Conservation (phyloP, 2,888 invertebrate genomes). For the Muschampia plurimacula region DNA sequence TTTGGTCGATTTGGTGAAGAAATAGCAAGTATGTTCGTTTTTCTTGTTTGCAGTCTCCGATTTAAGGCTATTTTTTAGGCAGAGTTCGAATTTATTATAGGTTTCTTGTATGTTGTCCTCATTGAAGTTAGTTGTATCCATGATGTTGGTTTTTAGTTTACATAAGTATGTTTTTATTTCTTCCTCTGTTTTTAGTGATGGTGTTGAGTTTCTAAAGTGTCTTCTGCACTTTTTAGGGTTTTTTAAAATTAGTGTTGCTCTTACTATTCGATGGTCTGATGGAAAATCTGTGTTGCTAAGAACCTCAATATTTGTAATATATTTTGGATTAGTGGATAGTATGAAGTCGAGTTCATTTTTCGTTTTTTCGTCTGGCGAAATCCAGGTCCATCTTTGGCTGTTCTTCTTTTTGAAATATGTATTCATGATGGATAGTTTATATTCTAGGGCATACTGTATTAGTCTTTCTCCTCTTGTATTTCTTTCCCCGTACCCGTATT, state of each 20-base stretch:
- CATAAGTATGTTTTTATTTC: no score
- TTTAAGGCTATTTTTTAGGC: no score
- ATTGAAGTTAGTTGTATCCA: no score
- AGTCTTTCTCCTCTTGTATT: slow-evolving; percentile 37
- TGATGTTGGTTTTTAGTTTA: no score
- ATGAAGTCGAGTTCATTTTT: slow-evolving; percentile 42
- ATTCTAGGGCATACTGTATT: slow-evolving; percentile 43
- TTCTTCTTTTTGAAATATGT: slow-evolving; percentile 39
- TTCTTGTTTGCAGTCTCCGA: no score
- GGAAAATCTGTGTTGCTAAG: neutral
- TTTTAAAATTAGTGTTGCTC: neutral
- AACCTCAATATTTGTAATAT: neutral
- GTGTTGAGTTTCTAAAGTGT: neutral
- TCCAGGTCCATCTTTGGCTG: slow-evolving; percentile 42
- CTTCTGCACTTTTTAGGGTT: neutral
- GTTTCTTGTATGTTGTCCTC: no score
- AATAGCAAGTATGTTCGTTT: no score
- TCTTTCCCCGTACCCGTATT: slow-evolving; percentile 35
- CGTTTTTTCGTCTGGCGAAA: slow-evolving; percentile 30
- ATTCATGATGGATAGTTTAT: slow-evolving; percentile 45
- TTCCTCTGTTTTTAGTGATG: no score
- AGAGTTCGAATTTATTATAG: no score
- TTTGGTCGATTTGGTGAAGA: no score
- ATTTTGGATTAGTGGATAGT: slow-evolving; percentile 25
- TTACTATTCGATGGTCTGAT: neutral